phyloP scores from a whole-genome alignment of 2,888 invertebrate genomes.

The Ophioninae sp. region DNA sequence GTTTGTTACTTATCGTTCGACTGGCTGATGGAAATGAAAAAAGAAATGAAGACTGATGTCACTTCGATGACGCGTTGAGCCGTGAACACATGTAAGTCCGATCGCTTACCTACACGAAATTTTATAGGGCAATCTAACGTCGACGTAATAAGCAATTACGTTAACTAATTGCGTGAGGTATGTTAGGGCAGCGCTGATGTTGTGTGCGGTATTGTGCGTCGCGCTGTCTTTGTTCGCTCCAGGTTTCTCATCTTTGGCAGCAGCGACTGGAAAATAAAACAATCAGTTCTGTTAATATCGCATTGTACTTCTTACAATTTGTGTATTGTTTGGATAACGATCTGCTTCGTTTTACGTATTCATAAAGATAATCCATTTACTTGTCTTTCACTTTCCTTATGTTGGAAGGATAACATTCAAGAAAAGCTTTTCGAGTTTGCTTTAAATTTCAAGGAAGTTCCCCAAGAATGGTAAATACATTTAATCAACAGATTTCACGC shows the following conservation, averaged over 20 bases:
- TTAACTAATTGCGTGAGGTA: conserved; percentile 93
- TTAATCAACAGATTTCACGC: background rate
- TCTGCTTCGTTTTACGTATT: background rate
- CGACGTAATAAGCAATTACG: conserved; percentile 91
- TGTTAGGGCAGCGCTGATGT: conserved; percentile 90
- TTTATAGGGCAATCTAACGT: conserved; percentile 90
- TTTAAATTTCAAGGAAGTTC: too few relatives aligned
- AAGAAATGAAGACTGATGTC: background rate
- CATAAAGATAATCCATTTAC: too few relatives aligned
- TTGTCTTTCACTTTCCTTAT: too few relatives aligned
- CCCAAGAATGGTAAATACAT: too few relatives aligned
- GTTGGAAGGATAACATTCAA: too few relatives aligned
- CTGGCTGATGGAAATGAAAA: background rate
- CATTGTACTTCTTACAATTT: background rate
- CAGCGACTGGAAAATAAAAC: conserved; percentile 81
- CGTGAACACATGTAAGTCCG: background rate
- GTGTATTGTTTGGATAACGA: background rate
- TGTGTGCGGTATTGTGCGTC: conserved; percentile 87
- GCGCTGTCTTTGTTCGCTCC: conserved; percentile 83
- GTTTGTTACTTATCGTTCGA: background rate
- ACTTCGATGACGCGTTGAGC: background rate
- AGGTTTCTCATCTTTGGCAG: conserved; percentile 83
- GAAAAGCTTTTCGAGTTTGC: too few relatives aligned
- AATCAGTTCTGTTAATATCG: background rate
- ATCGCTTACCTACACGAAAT: conserved; percentile 84